phyloP scores from a whole-genome alignment of 2,888 invertebrate species.

The Drosophila borealis region DNA sequence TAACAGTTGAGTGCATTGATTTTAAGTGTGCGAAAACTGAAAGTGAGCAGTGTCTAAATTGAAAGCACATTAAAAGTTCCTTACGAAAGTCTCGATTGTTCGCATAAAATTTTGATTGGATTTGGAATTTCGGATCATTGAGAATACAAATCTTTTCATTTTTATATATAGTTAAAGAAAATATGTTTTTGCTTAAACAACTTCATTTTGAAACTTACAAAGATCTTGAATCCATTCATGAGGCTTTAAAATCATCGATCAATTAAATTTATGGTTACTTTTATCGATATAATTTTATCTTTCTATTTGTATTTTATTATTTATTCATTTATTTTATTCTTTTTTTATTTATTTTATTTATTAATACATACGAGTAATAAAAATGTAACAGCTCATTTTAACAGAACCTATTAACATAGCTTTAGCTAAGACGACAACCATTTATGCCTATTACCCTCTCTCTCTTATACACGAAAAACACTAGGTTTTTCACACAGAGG shows the following conservation, averaged over 20 bases:
- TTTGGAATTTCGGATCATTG: no score
- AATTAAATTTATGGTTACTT: no score
- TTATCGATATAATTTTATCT: no score
- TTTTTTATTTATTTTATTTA: neutral
- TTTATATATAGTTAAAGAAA: no score
- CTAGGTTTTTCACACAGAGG: conserved; percentile 19
- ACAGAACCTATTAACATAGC: neutral
- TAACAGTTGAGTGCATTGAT: conserved; percentile 9
- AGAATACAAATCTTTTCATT: no score
- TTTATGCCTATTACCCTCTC: conserved; percentile 12
- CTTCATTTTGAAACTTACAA: no score
- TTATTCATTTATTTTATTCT: neutral
- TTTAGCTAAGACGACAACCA: conserved; percentile 11
- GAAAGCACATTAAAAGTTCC: neutral
- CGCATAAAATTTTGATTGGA: no score
- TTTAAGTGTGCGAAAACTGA: neutral
- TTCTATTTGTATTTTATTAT: neutral
- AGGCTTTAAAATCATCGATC: no score
- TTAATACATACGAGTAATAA: neutral
- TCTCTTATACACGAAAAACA: conserved; percentile 17
- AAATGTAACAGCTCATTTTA: neutral
- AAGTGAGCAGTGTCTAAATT: neutral
- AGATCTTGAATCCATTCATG: no score
- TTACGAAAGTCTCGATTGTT: no score
- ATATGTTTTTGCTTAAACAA: no score